These are phyloP conservation scores for Artibeus jamaicensis DNA, from an alignment of 2,797 vertebrate genomes.

Conservation along the genomic window DNA sequence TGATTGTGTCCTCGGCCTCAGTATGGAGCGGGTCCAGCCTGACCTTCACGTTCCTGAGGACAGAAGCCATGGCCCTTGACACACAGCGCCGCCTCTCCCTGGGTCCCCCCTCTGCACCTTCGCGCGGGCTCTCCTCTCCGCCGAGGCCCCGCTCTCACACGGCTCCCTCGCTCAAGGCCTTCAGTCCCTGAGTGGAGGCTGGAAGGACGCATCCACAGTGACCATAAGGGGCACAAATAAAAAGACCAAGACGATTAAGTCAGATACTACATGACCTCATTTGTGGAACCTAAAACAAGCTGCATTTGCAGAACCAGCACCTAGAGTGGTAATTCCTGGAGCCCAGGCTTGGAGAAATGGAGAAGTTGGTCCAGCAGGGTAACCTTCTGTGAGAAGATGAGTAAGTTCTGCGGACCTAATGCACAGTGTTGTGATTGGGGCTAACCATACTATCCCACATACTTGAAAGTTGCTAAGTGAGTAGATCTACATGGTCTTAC, in stretches of 20 bases:
- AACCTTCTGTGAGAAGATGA: not conserved
- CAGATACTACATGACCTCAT: not conserved
- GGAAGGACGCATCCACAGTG: not conserved
- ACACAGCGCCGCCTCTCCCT: not conserved
- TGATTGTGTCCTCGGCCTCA: not conserved
- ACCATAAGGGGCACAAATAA: not conserved
- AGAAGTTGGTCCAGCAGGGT: not conserved
- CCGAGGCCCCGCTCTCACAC: not conserved
- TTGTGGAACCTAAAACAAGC: not conserved
- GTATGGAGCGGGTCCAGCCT: not conserved
- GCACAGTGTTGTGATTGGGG: not conserved
- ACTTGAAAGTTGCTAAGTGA: not conserved
- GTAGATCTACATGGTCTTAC: not conserved
- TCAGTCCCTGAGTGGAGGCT: not conserved
- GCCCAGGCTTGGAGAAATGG: too few relatives aligned
- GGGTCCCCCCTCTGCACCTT: not conserved
- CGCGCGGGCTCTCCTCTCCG: not conserved
- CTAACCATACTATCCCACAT: not conserved
- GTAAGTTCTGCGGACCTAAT: not conserved
- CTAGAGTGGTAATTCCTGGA: not conserved
- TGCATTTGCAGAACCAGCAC: not conserved
- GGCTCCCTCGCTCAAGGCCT: not conserved
- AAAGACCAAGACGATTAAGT: not conserved
- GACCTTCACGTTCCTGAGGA: not conserved
- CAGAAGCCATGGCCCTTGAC: not conserved